These are phyloP conservation scores for Torymus aiolomorphi DNA, from an alignment of 2,888 invertebrate species.

Conservation along the genomic window DNA sequence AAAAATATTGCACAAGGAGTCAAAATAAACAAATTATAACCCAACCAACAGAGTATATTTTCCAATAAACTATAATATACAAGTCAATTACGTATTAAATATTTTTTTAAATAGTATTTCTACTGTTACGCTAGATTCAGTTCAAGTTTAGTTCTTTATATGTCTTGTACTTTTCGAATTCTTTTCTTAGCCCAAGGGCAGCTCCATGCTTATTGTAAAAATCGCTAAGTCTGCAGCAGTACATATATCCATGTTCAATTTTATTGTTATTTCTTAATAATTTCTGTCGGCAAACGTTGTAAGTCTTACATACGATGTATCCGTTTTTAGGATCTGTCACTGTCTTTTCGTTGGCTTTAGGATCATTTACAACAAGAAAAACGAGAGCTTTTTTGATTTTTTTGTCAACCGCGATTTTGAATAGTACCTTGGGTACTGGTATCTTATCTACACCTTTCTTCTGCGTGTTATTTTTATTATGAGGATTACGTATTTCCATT, in stretches of 20 bases:
- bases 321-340: background rate
- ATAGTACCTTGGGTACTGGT: constrained; percentile 79
- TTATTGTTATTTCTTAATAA: background rate
- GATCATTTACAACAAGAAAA: constrained; percentile 77
- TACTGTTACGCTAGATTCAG: no score
- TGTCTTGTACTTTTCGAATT: no score
- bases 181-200: no score
- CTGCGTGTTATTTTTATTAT: no score
- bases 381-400: constrained; percentile 77
- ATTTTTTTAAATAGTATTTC: no score
- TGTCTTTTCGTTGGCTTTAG: constrained; percentile 11
- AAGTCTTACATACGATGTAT: constrained; percentile 19
- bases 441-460: constrained; percentile 61
- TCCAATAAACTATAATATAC: no score
- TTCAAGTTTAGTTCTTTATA: no score
- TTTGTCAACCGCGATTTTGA: constrained; percentile 80
- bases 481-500: background rate
- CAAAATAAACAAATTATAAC: no score
- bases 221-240: constrained; percentile 37
- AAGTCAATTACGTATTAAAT: no score
- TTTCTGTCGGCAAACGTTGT: background rate
- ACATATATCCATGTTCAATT: constrained; percentile 21
- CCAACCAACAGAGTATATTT: no score
- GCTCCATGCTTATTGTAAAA: constrained; percentile 25
- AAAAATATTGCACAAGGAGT: no score